Percentiles rank a stretch among this genome's conserved stretches.
Conservation (phyloP, 2,888 invertebrate genomes). For the Coleophora deauratella region DNA sequence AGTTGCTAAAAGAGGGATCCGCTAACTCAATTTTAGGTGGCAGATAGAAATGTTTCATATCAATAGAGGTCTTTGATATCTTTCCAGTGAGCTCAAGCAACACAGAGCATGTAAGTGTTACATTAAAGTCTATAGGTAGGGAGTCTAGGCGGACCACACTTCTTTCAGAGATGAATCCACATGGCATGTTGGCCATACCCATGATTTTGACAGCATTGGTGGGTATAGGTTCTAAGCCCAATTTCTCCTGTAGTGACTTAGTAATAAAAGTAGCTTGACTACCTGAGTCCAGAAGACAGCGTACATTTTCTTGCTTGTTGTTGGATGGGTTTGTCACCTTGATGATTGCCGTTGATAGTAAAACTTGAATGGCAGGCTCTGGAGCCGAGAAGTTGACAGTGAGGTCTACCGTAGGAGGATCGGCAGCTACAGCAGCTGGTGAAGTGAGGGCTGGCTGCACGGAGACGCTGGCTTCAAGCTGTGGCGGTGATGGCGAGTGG, state of each 20-base stretch:
- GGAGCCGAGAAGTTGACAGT: slow-evolving; percentile 1
- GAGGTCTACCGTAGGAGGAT: neutral
- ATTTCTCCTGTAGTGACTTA: slow-evolving; percentile 5
- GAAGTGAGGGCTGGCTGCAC: neutral
- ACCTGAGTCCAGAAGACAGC: slow-evolving; percentile 10
- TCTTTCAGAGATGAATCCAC: too few species aligned
- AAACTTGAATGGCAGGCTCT: slow-evolving; percentile 1
- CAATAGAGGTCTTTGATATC: too few species aligned
- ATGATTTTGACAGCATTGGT: slow-evolving; percentile 11
- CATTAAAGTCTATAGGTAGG: too few species aligned
- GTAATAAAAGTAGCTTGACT: slow-evolving; percentile 12
- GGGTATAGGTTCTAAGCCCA: slow-evolving; percentile 7
- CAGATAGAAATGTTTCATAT: too few species aligned
- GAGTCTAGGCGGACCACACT: too few species aligned
- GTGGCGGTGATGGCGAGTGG: slow-evolving; percentile 12
- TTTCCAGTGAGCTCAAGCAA: too few species aligned
- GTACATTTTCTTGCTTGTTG: slow-evolving; percentile 3
- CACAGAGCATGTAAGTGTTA: too few species aligned
- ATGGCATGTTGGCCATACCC: slow-evolving; percentile 17
- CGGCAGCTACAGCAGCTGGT: too few species aligned
- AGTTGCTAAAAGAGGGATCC: too few species aligned
- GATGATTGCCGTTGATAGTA: slow-evolving; percentile 13
- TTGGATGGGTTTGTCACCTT: slow-evolving; percentile 13
- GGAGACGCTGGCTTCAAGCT: neutral
- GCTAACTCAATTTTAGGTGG: too few species aligned